A percentile compares a stretch with the other conserved stretches of the same genome.
These are phyloP conservation scores for Paramuricea clavata DNA, from an alignment of 92 coral and sea anemone genomes.

Conservation along the genomic window DNA sequence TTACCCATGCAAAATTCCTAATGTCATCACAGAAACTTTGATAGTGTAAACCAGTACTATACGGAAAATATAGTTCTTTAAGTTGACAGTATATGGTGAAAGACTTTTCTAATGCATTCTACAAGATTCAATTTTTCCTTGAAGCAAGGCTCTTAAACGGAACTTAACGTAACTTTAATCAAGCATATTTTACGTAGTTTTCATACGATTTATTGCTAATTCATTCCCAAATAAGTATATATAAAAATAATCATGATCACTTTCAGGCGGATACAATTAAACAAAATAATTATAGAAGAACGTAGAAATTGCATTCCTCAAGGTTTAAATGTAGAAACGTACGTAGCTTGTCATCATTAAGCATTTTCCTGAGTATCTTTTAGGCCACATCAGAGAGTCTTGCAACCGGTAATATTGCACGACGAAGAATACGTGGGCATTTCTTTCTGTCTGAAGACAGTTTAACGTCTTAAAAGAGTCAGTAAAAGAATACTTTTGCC, in stretches of 20 bases:
- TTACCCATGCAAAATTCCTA: too few relatives aligned
- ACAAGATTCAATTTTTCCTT: too few relatives aligned
- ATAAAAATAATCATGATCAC: constrained; percentile 10
- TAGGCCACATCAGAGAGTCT: constrained; percentile 7
- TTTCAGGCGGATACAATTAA: constrained; percentile 15
- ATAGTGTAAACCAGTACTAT: too few relatives aligned
- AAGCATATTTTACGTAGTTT: background rate
- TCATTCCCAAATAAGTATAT: background rate
- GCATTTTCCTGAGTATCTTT: background rate
- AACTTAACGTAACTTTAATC: too few relatives aligned
- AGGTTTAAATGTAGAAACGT: background rate
- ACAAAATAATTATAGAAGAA: background rate
- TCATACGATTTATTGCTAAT: background rate
- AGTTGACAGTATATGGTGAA: too few relatives aligned
- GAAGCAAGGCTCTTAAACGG: too few relatives aligned
- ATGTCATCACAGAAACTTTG: too few relatives aligned
- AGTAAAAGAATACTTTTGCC: background rate
- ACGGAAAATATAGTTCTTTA: too few relatives aligned
- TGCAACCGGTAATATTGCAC: background rate
- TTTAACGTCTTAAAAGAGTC: background rate
- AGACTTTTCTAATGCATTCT: too few relatives aligned
- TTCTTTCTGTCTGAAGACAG: background rate
- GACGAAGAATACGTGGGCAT: background rate
- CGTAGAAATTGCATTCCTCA: background rate
- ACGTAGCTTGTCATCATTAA: background rate